These are phyloP conservation scores for Mormyrops boulengeri DNA, from an alignment of 2,797 vertebrate species.

Conservation along the genomic window DNA sequence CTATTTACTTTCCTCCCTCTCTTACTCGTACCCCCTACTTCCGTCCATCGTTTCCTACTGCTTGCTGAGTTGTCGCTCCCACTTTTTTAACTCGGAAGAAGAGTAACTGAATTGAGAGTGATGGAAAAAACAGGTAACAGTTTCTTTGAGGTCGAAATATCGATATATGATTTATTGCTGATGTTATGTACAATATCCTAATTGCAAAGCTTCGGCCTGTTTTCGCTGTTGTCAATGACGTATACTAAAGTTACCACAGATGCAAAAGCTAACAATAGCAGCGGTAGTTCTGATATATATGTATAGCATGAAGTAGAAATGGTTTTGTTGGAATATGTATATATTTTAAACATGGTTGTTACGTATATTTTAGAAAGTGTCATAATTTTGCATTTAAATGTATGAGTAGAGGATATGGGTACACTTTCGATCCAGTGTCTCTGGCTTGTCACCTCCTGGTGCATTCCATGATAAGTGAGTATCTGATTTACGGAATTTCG, in stretches of 20 bases:
- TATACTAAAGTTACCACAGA: not conserved
- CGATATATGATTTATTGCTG: not conserved
- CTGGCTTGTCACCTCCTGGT: not conserved
- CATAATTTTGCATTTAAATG: not conserved
- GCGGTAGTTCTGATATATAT: not conserved
- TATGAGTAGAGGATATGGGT: not conserved
- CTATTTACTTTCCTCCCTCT: not conserved
- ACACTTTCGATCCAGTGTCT: not conserved
- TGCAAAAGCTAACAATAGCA: not conserved
- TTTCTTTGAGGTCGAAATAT: not conserved
- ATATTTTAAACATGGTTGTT: not conserved
- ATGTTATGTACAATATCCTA: not conserved
- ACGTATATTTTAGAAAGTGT: not conserved
- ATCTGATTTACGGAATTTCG: not conserved
- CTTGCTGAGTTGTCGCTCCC: slow-evolving; percentile 43
- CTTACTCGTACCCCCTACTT: not conserved
- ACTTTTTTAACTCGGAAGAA: slow-evolving; percentile 28
- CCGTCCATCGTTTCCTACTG: not conserved
- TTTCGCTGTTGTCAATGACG: not conserved
- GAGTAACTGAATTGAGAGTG: slow-evolving; percentile 11
- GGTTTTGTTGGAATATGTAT: not conserved
- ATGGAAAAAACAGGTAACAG: slow-evolving; percentile 64
- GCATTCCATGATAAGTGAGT: not conserved
- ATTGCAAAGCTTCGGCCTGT: not conserved
- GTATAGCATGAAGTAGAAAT: not conserved